phyloP scores from a whole-genome alignment of 2,113 vertebrate species.

The Scopus umbretta region DNA sequence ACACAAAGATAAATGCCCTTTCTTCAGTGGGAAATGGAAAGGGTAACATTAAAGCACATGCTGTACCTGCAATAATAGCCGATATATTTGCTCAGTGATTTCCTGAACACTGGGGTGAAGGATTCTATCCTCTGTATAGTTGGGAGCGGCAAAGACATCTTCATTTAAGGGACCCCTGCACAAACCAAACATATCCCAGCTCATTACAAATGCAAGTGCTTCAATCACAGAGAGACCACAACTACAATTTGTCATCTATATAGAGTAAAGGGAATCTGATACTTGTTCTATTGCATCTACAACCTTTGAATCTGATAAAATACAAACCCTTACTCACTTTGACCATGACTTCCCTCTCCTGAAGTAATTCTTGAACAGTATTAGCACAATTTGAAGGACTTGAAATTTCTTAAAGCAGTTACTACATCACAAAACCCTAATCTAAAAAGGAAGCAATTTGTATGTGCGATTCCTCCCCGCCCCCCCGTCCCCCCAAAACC shows the following conservation, averaged over 20 bases:
- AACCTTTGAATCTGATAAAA: background rate
- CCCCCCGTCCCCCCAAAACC: background rate
- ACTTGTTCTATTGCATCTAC: background rate
- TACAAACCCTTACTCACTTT: background rate
- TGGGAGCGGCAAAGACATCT: constrained; percentile 83
- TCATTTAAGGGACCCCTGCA: constrained; percentile 92
- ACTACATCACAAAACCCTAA: background rate
- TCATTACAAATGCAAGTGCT: background rate
- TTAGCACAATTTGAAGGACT: background rate
- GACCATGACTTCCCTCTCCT: background rate
- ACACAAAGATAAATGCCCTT: background rate
- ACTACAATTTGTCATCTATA: background rate
- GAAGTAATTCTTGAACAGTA: background rate
- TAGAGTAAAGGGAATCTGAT: background rate
- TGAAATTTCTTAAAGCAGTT: background rate
- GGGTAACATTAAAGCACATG: background rate
- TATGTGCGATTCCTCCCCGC: no score
- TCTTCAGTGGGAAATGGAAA: background rate
- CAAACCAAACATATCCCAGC: background rate
- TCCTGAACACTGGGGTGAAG: constrained; percentile 82
- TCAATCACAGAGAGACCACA: background rate
- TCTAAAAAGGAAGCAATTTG: background rate
- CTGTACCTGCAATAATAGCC: constrained; percentile 87
- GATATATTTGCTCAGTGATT: constrained; percentile 90
- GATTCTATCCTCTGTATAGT: constrained; percentile 72